Conservation (phyloP, 2,797 vertebrate genomes). For the Coilia nasus region DNA sequence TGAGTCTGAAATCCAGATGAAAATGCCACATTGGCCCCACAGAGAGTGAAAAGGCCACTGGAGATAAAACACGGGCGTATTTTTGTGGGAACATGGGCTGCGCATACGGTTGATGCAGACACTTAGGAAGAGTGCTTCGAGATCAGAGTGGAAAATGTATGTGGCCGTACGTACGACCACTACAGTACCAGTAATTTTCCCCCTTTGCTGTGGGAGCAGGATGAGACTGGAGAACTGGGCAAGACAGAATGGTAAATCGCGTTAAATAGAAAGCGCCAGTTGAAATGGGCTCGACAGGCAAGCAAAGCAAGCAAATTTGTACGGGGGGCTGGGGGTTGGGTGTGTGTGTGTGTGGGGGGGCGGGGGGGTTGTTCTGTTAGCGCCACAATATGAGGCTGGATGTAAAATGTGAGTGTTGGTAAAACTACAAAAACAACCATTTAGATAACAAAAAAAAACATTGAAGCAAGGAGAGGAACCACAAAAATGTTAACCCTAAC, state of each 20-base stretch:
- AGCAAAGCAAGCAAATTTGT: not conserved
- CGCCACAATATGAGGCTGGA: not conserved
- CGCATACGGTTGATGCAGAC: not conserved
- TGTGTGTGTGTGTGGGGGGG: too few species aligned
- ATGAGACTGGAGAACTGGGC: not conserved
- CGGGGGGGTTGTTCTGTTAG: not conserved
- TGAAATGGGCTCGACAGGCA: not conserved
- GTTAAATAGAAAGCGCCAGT: not conserved
- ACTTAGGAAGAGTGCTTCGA: not conserved
- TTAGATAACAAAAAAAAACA: not conserved
- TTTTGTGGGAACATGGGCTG: not conserved
- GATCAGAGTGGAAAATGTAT: not conserved
- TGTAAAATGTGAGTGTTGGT: not conserved
- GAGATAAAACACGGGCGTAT: not conserved
- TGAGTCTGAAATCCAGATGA: constrained; percentile 1
- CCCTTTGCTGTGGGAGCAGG: not conserved
- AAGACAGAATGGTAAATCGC: not conserved
- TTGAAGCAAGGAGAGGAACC: not conserved
- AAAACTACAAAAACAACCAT: not conserved
- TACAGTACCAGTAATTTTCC: not conserved
- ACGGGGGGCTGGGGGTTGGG: too few species aligned
- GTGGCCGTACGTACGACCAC: not conserved
- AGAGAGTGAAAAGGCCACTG: constrained; percentile 3
- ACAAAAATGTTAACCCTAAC: not conserved
- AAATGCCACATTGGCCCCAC: not conserved